Conservation (phyloP, 2,797 vertebrate species). For the Geotrypetes seraphini region DNA sequence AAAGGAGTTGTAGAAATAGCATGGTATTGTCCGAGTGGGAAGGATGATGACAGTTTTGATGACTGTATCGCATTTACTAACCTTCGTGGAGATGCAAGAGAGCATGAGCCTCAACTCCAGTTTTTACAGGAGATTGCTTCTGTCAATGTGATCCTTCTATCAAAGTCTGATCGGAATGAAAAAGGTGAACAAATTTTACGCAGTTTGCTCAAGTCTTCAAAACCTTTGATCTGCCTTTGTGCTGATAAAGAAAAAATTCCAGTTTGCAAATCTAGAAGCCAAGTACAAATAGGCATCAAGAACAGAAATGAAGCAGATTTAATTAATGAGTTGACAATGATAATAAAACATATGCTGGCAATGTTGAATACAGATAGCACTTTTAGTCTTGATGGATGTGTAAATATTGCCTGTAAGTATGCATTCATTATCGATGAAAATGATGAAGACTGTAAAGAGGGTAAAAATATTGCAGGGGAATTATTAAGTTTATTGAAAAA, state of each 20-base stretch:
- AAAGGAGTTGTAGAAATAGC: constrained; percentile 29
- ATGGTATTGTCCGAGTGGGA: constrained; percentile 26
- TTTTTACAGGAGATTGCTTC: constrained; percentile 44
- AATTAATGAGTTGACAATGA: constrained; percentile 21
- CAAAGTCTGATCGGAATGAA: constrained; percentile 4
- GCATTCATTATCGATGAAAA: constrained; percentile 48
- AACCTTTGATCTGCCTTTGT: constrained; percentile 40
- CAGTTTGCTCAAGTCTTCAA: constrained; percentile 10
- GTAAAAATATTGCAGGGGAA: constrained; percentile 29
- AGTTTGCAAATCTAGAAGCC: not conserved
- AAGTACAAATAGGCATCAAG: constrained; percentile 38
- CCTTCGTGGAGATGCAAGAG: constrained; percentile 37
- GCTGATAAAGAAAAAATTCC: constrained; percentile 9
- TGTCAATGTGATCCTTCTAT: constrained; percentile 42
- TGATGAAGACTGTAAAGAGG: constrained; percentile 17
- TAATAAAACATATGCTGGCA: constrained; percentile 22
- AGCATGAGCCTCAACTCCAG: constrained; percentile 25
- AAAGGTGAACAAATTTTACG: constrained; percentile 5
- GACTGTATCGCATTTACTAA: constrained; percentile 31
- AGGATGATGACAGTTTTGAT: constrained; percentile 22
- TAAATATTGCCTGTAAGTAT: constrained; percentile 1
- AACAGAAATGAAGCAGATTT: constrained; percentile 44
- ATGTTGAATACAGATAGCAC: not conserved
- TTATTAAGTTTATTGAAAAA: constrained; percentile 17
- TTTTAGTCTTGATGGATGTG: constrained; percentile 32